Evolutionary conservation across 2,113 vertebrate genomes (phyloP), one percentile per base, ranked within the genome.

Genomic region (Mobula birostris): DNA sequence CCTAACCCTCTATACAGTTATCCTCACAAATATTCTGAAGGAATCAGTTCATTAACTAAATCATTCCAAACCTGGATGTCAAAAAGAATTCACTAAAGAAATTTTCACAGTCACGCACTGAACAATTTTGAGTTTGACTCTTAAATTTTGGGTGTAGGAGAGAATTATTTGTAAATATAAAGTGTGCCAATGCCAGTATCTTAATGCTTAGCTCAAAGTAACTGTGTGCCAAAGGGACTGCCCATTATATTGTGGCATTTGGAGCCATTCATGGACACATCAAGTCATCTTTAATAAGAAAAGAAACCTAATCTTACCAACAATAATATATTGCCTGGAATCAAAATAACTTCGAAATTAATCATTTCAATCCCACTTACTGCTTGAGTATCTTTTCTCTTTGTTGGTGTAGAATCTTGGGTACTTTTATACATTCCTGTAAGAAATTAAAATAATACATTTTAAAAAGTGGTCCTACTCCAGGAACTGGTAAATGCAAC

Each of bases 361-460:
- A 48, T 74, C 19, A 74, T 56, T 74, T 93, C 91, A 48, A 74
- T 7, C 8, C 21, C 48, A 93, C 91, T 93, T 93, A 93, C 91
- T 93, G 91, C 29, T 93, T 93, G 91, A 74, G 91, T 72, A 93
- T 93, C 70, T 56, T 93, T 48, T 0, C 27, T 56, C 24, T 93
- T 56, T 48, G 68, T 93, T 93, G 70, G 32, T 27, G 21, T 36
- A 56, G 21, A 19, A 29, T 74, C 17, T 74, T 93, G 24, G 91
- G 91, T 40, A 12, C 68, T 40, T 93, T 93, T 93, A 93, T 76
- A 72, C 91, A 93, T 76, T 72, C 91, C 91, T 93, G 36, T 48
- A 56, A 93, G 40, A 93, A 93, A 93, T 21, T 36, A 72, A 36
- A 48, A 93, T 48, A 24, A 12, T 5, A 29, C 74, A 48, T 29